Evolutionary conservation across 30 jellyfish, hydroid and myxozoan species (phyloP), one percentile per base, ranked within the genome.

Genomic region (Aurelia sp.): DNA sequence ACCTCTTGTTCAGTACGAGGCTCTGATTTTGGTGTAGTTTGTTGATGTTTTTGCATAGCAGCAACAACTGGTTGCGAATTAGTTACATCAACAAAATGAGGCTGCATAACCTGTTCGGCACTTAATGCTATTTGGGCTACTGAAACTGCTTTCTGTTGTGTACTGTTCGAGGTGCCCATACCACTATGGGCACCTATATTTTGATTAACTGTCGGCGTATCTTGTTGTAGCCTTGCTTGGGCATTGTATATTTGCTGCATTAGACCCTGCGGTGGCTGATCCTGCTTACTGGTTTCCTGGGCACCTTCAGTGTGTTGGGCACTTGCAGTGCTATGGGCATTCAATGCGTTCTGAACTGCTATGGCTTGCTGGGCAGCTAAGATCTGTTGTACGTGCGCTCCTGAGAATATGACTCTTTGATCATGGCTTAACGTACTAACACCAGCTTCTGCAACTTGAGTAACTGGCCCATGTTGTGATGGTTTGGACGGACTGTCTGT

Each of bases 291-390:
- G 60, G 17, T 53, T 17, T 75, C 74, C 4, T 60, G 62, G 74
- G 74, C 74, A 75, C 18, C 86, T 22, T 52, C 38, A 8, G 86
- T 75, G 40, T 75, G 86, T 53, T 27, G 71, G 61, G 73, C 74
- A 13, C 59, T 38, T 21, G 86, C 33, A 38, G 86, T 63, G 19
- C 59, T 72, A 10, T 58, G 71, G 8, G 74, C 40, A 12, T 51
- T 72, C 17, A 72, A 57, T n/a, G 35, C 17, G 60, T 19, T 57
- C 15, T 44, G 55, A 27, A 72, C 22, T 52, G 74, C 86, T 8
- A 75, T 15, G 48, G 48, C 61, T 5, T 52, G 52, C 21, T 73
- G 84, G 84, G 84, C 84, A 73, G 66, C 71, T 50, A 67, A 50
- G 50, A 67, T 16, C 5, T 41, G 57, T 17, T 66, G 71, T 19